Evolutionary conservation across 1,140 invertebrate species (phyloP), one percentile per base, ranked within the genome.

Genomic region (Kradibia gibbosae): DNA sequence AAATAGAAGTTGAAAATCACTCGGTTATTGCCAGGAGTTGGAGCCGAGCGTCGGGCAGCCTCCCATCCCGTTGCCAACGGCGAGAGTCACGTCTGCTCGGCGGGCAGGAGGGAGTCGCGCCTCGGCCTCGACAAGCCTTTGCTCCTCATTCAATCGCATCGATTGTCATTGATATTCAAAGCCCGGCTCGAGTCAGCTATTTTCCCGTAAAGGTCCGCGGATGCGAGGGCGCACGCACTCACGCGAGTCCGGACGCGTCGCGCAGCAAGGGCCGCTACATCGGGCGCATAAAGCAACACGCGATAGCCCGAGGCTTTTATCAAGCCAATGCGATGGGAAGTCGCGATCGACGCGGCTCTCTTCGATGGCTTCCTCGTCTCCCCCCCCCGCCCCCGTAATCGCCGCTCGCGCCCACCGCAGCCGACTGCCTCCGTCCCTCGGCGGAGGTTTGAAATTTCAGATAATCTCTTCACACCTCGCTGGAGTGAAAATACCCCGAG

Each of bases 381-480:
- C 62, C 11, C 20, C 8, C 17, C 31, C 36, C 25, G 7, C 22
- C 2, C 15, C 42, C n/a, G 0, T 34, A 7, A 45, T 8, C 25
- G n/a, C 15, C 25, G 25, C 20, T 20, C 60, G 22, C 25, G 60
- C 57, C n/a, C n/a, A n/a, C n/a, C n/a, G n/a, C n/a, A n/a, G n/a
- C n/a, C n/a, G n/a, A n/a, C n/a, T n/a, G n/a, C 36, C 1, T n/a
- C 36, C 20, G 1, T 36, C 15, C 34, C 72, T 34, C 31, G 20
- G 65, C 31, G 57, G 73, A 45, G 65, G 80, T 82, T 72, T 82
- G 74, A 82, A 82, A 77, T 77, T 82, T 82, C 80, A 82, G 80
- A 77, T 77, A 77, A 81, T 36, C 62, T 48, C 42, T 76, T 71
- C 48, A 60, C 80, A 81, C 73, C 73, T 81, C 80, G 73, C 57